Base-by-base conservation (phyloP, 2,888 invertebrate genomes). In the Diplolepis rosae region DNA sequence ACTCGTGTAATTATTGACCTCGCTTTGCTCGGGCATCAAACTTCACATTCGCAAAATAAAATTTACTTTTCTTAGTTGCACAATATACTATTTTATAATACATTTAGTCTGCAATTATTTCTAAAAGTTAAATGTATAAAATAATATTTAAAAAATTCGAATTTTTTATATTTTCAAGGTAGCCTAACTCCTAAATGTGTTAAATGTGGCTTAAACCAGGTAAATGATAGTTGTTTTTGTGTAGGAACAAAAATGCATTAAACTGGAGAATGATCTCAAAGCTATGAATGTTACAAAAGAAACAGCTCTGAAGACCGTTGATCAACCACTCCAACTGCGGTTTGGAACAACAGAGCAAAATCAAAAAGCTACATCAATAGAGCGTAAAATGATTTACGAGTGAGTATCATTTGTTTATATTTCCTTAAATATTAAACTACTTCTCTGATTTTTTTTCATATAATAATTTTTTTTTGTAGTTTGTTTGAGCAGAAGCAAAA, bases 341-440 rank as follows among this genome's bases (percentile, higher is more conserved):
- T 78, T 84, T 13, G 70, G 68, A 4, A 11, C 56, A 1, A 30
- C 73, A 0, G 82, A 83, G 51, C 54, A 71, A 13, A 56, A 77
- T 30, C 71, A 78, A 18, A 77, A 74, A 56, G 51, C 68, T 6
- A 76, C 79, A 30, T 72, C 75, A 4, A 68, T 72, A 4, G 72
- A 79, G 18, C 76, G 82, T 7, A 75, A 81, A 39, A 78, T 74
- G 30, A 45, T 83, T 15, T 69, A 75, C 27, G 77, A 78, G 85
- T 85, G 24, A 70, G 39, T 66, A 28, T 48, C 13, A 66, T 22
- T 75, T 73, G 79, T 79, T 61, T 45, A 13, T 52, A 32, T 48
- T 66, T 15, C 42, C 2, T 50, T 18, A 45, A n/a, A 27, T 35
- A 11, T 24, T 2, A 67, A 68, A 32, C 5, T 0, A 56, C 50